Base-by-base conservation (phyloP, 2,113 vertebrate species). In the Malurus cyaneus region DNA sequence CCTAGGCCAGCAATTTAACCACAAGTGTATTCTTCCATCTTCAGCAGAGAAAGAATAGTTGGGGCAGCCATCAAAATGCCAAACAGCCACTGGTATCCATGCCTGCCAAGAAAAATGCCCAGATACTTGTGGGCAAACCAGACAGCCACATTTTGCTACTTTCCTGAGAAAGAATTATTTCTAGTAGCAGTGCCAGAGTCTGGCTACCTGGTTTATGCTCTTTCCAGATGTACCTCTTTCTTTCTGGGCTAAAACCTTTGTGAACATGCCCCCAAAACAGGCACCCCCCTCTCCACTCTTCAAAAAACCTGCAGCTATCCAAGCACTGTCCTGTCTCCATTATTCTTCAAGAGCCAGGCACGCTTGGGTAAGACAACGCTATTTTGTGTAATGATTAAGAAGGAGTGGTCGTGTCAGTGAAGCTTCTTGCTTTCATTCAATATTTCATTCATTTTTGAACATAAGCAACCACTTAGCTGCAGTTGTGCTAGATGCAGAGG, bases 371-470 rank as follows among this genome's bases (percentile, higher is more conserved):
- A 80, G 80, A 91, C 61, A 86, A 29, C 47, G 4, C 29, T 85
- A 47, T 81, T 92, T 86, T 86, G 80, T 96, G 59, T 96, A 89
- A 89, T 0, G 6, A 94, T 88, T 85, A 89, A 96, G 88, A 50
- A 91, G 64, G 67, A 52, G 50, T 50, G 80, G 87, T 94, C 12
- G 1, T 14, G 44, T 93, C 86, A 84, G 80, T 89, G 77, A 91
- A 85, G 76, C 76, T 71, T 88, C 49, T 82, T 93, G 56, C 86
- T 96, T 92, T 93, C 92, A 83, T 78, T 94, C 69, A 96, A 92
- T 93, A 70, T 95, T 96, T 95, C 90, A 93, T 94, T 96, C 89
- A 95, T 92, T 96, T 94, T 88, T 89, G 71, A 92, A 91, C 87
- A 95, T 93, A 92, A 95, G 91, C 91, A 96, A 94, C 83, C 90